Evolutionary conservation across 2,888 invertebrate genomes (phyloP).

Genomic region (Diarsia rubi): DNA sequence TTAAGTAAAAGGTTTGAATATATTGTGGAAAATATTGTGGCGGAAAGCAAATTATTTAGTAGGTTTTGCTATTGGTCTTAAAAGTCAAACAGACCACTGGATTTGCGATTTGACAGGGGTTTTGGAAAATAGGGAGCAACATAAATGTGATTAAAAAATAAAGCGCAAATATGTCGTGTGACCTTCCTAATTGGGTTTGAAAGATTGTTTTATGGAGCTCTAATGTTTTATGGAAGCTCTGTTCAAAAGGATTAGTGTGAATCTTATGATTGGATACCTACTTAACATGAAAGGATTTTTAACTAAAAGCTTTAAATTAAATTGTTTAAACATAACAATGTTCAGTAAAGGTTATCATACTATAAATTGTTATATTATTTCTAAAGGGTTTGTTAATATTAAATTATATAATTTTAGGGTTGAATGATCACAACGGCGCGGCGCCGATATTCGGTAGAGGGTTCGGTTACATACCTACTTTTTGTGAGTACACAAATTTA

Average conservation of each 20-base stretch:
- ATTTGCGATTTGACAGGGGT: background rate
- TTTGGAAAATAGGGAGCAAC: background rate
- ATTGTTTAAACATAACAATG: background rate
- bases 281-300: background rate
- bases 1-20: background rate
- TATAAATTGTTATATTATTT: background rate
- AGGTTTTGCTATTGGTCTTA: background rate
- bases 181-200: background rate
- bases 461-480: background rate
- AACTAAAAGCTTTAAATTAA: background rate
- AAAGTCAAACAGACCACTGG: background rate
- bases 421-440: background rate
- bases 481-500: constrained; percentile 1
- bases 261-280: background rate
- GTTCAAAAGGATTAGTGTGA: background rate
- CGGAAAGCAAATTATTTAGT: background rate
- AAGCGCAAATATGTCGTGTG: background rate
- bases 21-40: background rate
- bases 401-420: constrained; percentile 3
- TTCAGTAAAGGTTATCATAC: background rate
- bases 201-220: background rate
- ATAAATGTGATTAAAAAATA: background rate
- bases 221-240: background rate
- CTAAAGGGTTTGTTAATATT: background rate
- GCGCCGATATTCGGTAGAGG: background rate